Evolutionary conservation across 2,888 invertebrate genomes (phyloP).

Genomic region (Melieria omissa): DNA sequence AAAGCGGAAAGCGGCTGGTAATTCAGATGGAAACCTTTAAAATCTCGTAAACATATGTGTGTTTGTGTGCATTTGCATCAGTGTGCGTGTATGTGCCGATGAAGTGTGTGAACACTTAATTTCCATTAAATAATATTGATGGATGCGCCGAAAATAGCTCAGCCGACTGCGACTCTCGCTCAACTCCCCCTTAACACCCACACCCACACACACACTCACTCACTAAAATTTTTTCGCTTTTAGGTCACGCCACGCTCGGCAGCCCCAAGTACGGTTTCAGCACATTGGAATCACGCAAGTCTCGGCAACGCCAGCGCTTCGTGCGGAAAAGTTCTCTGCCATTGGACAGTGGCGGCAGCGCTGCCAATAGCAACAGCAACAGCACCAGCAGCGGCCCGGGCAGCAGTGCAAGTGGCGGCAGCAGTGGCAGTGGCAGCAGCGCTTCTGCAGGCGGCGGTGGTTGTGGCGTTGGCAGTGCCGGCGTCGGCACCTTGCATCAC

Average conservation of each 20-base stretch:
- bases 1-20: constrained; percentile 17
- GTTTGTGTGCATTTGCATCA: not conserved
- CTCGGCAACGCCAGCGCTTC: constrained; percentile 65
- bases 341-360: constrained; percentile 53
- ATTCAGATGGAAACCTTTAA: constrained; percentile 31
- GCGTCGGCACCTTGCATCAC: constrained; percentile 47
- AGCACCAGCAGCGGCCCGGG: constrained; percentile 54
- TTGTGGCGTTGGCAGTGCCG: constrained; percentile 53
- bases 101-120: constrained; percentile 34
- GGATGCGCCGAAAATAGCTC: constrained; percentile 31
- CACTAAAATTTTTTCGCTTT: constrained; percentile 31
- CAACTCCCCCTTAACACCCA: not conserved
- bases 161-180: not conserved
- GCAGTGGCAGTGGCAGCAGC: constrained; percentile 66
- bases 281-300: constrained; percentile 70
- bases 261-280: constrained; percentile 71
- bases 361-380: constrained; percentile 42
- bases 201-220: not conserved
- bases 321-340: constrained; percentile 69
- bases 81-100: not conserved
- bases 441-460: constrained; percentile 16
- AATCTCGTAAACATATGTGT: constrained; percentile 16
- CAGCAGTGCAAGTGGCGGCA: constrained; percentile 50
- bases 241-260: constrained; percentile 61
- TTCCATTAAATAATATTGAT: constrained; percentile 38